phyloP scores from a whole-genome alignment of 64 coral and sea anemone genomes.

The Montipora capricornis region DNA sequence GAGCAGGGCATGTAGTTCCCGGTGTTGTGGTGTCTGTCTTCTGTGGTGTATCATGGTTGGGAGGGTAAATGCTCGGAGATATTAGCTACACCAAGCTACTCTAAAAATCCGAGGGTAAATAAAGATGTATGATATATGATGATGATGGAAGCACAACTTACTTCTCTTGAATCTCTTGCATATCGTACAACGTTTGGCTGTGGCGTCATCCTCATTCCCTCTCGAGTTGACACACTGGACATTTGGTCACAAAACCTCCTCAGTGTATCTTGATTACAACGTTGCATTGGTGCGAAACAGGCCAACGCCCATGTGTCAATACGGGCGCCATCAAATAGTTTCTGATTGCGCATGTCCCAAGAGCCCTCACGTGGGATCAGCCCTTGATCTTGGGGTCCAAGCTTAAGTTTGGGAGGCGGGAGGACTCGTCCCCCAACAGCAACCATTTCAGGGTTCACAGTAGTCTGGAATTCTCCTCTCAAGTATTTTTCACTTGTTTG shows the following conservation, averaged over 20 bases:
- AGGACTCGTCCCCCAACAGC: constrained; percentile 75
- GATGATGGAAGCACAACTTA: constrained; percentile 16
- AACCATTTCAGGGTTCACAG: constrained; percentile 72
- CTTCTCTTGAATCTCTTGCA: not conserved
- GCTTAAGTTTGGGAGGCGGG: constrained; percentile 58
- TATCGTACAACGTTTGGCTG: constrained; percentile 4
- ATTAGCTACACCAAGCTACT: too few species aligned
- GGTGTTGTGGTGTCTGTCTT: too few species aligned
- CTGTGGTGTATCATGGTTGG: too few species aligned
- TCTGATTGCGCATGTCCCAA: constrained; percentile 86
- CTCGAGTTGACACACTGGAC: not conserved
- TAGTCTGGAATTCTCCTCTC: constrained; percentile 65
- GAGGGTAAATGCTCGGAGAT: too few species aligned
- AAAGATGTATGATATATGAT: too few species aligned
- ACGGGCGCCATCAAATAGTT: constrained; percentile 39
- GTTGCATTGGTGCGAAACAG: constrained; percentile 11
- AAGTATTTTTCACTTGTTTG: constrained; percentile 55
- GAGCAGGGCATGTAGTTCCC: too few species aligned
- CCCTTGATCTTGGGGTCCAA: constrained; percentile 41
- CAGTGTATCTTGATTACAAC: constrained; percentile 40
- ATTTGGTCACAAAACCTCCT: constrained; percentile 31
- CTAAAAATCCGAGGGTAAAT: too few species aligned
- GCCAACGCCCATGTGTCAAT: constrained; percentile 76
- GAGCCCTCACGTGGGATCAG: constrained; percentile 73
- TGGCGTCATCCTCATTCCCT: constrained; percentile 59